These are phyloP conservation scores for Rhea americana DNA, from an alignment of 2,113 vertebrate species.

Conservation along the genomic window DNA sequence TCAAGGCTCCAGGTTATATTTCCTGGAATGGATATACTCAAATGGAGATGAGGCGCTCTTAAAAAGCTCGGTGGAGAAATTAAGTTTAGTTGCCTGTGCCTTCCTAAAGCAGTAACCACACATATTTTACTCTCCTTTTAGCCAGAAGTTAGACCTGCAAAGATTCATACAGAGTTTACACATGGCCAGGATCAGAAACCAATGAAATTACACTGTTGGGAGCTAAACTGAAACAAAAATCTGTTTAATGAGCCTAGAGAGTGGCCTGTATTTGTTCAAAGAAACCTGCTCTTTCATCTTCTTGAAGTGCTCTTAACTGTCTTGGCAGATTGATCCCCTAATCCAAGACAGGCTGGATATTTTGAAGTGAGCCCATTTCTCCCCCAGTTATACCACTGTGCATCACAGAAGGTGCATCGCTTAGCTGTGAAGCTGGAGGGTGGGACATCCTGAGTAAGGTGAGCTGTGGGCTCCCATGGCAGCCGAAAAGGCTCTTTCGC, in stretches of 20 bases:
- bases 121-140: background rate
- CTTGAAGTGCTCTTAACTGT: background rate
- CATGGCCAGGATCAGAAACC: background rate
- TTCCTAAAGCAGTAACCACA: background rate
- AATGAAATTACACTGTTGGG: background rate
- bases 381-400: background rate
- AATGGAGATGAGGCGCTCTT: background rate
- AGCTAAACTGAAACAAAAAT: background rate
- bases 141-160: background rate
- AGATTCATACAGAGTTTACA: background rate
- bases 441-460: background rate
- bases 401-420: background rate
- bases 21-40: background rate
- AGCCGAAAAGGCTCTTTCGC: rapidly evolving
- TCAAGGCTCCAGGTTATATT: background rate
- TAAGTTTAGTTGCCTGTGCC: background rate
- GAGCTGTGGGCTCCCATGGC: background rate
- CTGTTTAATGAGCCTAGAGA: slow-evolving; percentile 4
- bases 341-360: background rate
- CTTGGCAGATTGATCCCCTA: background rate
- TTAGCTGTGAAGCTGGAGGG: background rate
- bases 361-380: background rate
- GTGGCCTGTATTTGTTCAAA: background rate
- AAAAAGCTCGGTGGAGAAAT: background rate
- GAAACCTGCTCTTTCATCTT: background rate